Base-by-base conservation (phyloP, 2,888 invertebrate genomes). In the Metopia argyrocephala region DNA sequence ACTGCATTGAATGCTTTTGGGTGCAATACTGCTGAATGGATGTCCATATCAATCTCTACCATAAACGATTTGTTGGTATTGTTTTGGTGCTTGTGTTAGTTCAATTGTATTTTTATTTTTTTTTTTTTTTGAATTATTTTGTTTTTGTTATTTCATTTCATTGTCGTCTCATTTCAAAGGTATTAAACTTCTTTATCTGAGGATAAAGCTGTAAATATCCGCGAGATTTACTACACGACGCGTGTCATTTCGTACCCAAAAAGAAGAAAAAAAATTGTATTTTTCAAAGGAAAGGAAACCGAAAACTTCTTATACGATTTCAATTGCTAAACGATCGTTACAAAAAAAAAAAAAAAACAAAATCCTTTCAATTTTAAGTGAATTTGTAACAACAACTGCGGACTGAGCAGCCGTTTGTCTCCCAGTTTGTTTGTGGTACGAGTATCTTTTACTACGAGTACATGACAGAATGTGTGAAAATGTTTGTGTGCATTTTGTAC, bases 141-240 rank as follows among this genome's bases (percentile, higher is more conserved):
- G 68, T 65, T 68, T 57, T 75, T 38, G 38, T 15, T 38, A 1
- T 38, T 38, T 15, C 75, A 65, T 79, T 71, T 76, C 71, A 68
- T 65, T 68, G 69, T 75, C 38, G 38, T 38, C 38, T 38, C 38
- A 38, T 73, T 76, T 69, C 28, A 70, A 74, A 78, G 74, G 70
- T 62, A 78, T 81, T 81, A 81, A 81, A 81, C 81, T 81, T 78
- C 81, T 81, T 81, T 81, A 81, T 81, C 81, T 81, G 81, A 66
- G 78, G 81, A 81, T 81, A 81, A 74, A 82, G 86, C 87, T 87
- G 88, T 88, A 88, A 88, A 88, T 88, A 87, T 87, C 85, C 87
- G 88, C 87, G 88, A 88, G 88, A 88, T 88, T 88, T 88, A 88
- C 88, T 87, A 87, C 86, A 85, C 82, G 84, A 83, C 83, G 82